These are phyloP conservation scores for Anolis apletophallus DNA, from an alignment of 2,797 vertebrate species.

Conservation along the genomic window DNA sequence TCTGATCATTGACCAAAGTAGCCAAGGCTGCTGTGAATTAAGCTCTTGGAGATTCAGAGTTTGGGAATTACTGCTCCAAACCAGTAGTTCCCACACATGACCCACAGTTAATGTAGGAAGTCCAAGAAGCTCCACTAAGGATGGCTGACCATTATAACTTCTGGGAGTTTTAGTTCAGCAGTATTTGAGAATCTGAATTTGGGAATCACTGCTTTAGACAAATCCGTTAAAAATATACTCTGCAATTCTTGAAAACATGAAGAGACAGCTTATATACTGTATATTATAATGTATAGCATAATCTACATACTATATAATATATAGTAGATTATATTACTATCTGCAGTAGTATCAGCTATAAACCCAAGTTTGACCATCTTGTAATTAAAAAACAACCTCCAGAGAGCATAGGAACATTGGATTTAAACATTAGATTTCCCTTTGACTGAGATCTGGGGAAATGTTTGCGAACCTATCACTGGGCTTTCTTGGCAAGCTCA, in stretches of 20 bases:
- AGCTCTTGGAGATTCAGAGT: no score
- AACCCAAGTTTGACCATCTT: neutral
- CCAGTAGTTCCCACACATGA: no score
- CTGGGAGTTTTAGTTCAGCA: neutral
- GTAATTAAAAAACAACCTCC: conserved; percentile 25
- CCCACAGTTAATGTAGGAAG: no score
- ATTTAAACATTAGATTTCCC: neutral
- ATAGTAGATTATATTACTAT: no score
- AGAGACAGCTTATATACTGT: neutral
- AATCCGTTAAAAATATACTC: neutral
- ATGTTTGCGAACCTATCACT: no score
- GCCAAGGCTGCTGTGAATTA: no score
- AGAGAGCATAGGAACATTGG: conserved; percentile 32
- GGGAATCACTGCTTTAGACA: neutral
- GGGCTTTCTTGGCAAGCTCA: no score
- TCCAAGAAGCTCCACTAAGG: neutral
- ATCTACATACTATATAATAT: no score
- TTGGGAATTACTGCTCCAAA: no score
- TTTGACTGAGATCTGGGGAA: neutral
- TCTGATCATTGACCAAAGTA: no score
- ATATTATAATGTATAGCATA: no score
- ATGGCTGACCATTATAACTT: neutral
- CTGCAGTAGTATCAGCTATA: neutral
- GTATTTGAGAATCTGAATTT: neutral
- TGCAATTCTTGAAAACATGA: neutral